These are phyloP conservation scores for Patella ulyssiponensis DNA, from an alignment of 2,888 invertebrate genomes.

Conservation along the genomic window DNA sequence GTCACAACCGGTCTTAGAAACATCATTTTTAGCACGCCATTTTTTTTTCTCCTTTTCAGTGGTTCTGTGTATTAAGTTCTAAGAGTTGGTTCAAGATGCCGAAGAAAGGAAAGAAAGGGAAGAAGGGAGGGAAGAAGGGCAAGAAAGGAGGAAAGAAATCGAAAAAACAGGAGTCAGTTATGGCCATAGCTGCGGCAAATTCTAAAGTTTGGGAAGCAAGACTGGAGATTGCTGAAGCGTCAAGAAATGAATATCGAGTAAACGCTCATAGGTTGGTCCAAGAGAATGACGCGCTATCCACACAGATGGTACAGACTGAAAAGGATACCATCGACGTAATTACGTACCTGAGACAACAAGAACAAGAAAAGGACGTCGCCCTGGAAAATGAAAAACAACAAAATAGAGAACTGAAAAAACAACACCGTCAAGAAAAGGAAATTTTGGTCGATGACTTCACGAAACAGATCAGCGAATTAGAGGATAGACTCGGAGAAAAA, in stretches of 20 bases:
- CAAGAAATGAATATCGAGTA: slow-evolving; percentile 67
- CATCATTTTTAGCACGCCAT: no score
- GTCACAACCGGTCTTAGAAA: no score
- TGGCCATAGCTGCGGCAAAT: slow-evolving; percentile 67
- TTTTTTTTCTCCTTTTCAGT: no score
- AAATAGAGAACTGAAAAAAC: slow-evolving; percentile 65
- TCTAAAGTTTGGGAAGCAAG: slow-evolving; percentile 70
- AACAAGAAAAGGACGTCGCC: slow-evolving; percentile 70
- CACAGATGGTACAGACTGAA: slow-evolving; percentile 69
- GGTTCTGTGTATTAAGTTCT: not conserved
- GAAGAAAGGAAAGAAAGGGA: slow-evolving; percentile 64
- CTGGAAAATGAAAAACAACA: slow-evolving; percentile 64
- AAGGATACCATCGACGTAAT: slow-evolving; percentile 72
- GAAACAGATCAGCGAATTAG: slow-evolving; percentile 66
- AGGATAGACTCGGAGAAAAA: slow-evolving; percentile 65
- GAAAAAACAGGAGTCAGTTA: slow-evolving; percentile 63
- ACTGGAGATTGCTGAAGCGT: slow-evolving; percentile 62
- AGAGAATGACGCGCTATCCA: slow-evolving; percentile 69
- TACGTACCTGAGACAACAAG: slow-evolving; percentile 69
- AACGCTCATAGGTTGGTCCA: slow-evolving; percentile 66
- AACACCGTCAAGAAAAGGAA: slow-evolving; percentile 67
- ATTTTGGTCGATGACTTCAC: slow-evolving; percentile 69
- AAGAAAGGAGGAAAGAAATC: slow-evolving; percentile 64
- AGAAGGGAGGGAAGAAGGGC: slow-evolving; percentile 54
- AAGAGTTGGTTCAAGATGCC: slow-evolving; percentile 52